These are phyloP conservation scores for Anguilla marmorata DNA, from an alignment of 2,797 vertebrate genomes.

Conservation along the genomic window DNA sequence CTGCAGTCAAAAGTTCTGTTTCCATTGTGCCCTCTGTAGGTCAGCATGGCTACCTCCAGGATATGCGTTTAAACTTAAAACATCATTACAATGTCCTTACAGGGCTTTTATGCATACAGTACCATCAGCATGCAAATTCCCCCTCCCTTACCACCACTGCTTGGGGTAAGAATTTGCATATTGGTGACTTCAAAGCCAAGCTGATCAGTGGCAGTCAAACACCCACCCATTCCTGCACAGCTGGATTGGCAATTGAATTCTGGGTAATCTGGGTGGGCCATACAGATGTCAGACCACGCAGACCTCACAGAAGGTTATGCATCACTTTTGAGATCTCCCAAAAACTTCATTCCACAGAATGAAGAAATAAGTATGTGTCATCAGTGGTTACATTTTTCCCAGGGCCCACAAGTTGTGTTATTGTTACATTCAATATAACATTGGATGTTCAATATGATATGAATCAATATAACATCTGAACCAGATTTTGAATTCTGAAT, in stretches of 20 bases:
- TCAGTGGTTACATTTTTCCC: too few relatives aligned
- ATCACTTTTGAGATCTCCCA: background rate
- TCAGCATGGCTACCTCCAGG: background rate
- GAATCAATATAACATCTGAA: background rate
- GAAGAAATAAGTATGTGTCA: too few relatives aligned
- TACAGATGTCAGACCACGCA: background rate
- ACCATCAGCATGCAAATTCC: background rate
- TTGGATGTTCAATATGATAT: too few relatives aligned
- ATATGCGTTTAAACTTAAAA: background rate
- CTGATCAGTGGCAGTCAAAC: background rate
- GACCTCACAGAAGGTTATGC: background rate
- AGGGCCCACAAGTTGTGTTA: too few relatives aligned
- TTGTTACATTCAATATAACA: too few relatives aligned
- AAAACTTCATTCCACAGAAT: too few relatives aligned
- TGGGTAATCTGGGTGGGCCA: background rate
- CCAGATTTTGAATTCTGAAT: background rate
- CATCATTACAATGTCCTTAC: background rate
- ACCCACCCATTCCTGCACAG: background rate
- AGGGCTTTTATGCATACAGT: background rate
- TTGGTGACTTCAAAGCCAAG: background rate
- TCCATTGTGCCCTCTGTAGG: background rate
- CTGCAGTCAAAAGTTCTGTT: background rate
- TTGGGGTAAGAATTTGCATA: background rate
- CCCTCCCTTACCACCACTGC: background rate
- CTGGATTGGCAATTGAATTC: background rate